phyloP scores from a whole-genome alignment of 2,888 invertebrate genomes.

The Gari tellinella region DNA sequence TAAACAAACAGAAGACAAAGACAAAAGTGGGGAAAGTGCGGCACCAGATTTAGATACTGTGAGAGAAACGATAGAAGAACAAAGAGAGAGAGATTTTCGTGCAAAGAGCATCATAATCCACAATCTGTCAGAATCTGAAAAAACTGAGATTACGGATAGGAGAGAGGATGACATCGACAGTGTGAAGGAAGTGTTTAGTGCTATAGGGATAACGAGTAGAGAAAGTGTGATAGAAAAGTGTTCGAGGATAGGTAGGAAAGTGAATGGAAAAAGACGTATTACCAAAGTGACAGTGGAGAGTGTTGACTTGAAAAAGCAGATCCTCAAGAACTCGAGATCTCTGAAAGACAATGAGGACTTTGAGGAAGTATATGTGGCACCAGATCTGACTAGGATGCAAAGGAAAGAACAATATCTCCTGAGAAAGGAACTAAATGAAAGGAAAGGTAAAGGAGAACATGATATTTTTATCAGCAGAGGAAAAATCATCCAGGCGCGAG shows the following conservation, averaged over 20 bases:
- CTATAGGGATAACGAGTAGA: too few species aligned
- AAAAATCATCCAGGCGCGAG: slow-evolving; percentile 2
- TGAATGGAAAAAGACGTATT: not conserved
- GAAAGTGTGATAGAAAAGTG: not conserved
- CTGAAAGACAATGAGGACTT: not conserved
- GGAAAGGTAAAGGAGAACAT: not conserved
- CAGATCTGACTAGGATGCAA: slow-evolving; percentile 1
- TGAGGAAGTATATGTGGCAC: not conserved
- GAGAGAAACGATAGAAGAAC: not conserved
- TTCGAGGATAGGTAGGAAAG: not conserved
- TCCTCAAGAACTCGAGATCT: not conserved
- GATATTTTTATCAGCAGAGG: slow-evolving; percentile 11
- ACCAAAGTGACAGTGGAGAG: not conserved
- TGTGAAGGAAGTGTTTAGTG: too few species aligned
- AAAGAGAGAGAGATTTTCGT: not conserved
- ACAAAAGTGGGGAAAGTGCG: not conserved
- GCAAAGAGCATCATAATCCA: not conserved
- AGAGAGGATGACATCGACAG: too few species aligned
- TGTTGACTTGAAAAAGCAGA: not conserved
- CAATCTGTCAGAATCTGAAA: not conserved
- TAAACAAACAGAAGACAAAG: not conserved
- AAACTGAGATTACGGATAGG: too few species aligned
- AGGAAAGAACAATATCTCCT: not conserved
- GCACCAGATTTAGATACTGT: not conserved
- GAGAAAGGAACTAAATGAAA: slow-evolving; percentile 1